phyloP scores from a whole-genome alignment of 1,140 invertebrate species.

The Ceratosolen solmsi region DNA sequence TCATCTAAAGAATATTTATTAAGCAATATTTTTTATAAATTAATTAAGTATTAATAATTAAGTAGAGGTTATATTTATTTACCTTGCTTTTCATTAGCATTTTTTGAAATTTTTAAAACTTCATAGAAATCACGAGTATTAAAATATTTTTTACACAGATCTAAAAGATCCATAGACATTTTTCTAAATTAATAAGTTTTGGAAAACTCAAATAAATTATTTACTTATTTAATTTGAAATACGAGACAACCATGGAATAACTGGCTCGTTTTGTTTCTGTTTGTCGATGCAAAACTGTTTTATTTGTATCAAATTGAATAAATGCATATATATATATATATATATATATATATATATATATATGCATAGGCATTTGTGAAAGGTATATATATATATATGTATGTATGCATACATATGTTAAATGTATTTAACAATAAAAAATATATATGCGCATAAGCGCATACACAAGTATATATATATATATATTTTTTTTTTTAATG shows the following conservation, averaged over 20 bases:
- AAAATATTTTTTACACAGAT: slow-evolving; percentile 84
- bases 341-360: too few species aligned
- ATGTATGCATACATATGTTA: too few species aligned
- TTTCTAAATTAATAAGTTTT: slow-evolving; percentile 8
- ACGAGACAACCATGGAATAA: background rate
- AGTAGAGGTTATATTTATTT: slow-evolving; percentile 59
- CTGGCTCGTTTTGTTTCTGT: background rate
- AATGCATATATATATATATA: too few species aligned
- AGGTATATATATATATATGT: too few species aligned
- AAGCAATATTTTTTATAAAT: background rate
- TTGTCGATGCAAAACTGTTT: background rate
- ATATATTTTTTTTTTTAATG: too few species aligned
- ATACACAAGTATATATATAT: too few species aligned
- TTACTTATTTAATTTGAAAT: background rate
- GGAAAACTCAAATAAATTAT: background rate
- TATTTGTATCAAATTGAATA: too few species aligned
- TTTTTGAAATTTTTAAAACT: slow-evolving; percentile 79
- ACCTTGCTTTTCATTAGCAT: slow-evolving; percentile 83
- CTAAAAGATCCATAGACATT: slow-evolving; percentile 71
- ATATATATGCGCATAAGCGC: too few species aligned
- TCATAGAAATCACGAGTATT: slow-evolving; percentile 84
- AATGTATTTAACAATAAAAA: too few species aligned
- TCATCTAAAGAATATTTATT: background rate
- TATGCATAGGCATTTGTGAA: too few species aligned
- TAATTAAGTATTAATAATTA: background rate